These are phyloP conservation scores for Picathartes gymnocephalus DNA, from an alignment of 2,113 vertebrate genomes.

Conservation along the genomic window DNA sequence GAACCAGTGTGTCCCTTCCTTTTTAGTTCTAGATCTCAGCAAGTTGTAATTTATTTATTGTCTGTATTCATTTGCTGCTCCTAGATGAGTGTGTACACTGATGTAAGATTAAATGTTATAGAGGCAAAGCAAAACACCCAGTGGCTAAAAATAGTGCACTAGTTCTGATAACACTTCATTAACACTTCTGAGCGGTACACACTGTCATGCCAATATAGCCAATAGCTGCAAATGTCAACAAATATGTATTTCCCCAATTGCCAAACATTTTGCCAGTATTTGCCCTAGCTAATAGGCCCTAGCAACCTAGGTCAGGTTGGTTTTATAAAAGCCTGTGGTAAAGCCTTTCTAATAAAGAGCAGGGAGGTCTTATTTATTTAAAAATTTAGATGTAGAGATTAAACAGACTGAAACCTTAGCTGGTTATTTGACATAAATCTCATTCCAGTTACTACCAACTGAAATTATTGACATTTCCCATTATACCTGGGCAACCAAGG, in stretches of 20 bases:
- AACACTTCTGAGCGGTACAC: neutral
- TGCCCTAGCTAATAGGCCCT: too few relatives aligned
- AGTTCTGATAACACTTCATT: neutral
- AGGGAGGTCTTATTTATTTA: accelerated
- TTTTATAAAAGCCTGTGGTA: neutral
- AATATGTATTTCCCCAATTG: neutral
- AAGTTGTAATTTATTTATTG: neutral
- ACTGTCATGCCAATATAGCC: neutral
- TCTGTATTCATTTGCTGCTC: neutral
- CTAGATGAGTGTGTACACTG: neutral
- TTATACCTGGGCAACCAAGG: neutral
- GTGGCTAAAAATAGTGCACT: neutral
- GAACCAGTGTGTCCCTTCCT: neutral
- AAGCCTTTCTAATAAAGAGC: neutral
- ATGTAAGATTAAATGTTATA: neutral
- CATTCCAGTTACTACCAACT: neutral
- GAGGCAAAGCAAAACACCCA: neutral
- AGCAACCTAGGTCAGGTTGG: neutral
- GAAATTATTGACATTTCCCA: neutral
- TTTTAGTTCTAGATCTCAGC: neutral
- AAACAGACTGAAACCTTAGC: neutral
- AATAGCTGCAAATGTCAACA: neutral
- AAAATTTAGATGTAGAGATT: neutral
- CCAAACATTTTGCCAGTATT: neutral
- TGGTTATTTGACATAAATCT: neutral